Evolutionary conservation across 2,888 invertebrate species (phyloP).

Genomic region (Megastigmus dorsalis): DNA sequence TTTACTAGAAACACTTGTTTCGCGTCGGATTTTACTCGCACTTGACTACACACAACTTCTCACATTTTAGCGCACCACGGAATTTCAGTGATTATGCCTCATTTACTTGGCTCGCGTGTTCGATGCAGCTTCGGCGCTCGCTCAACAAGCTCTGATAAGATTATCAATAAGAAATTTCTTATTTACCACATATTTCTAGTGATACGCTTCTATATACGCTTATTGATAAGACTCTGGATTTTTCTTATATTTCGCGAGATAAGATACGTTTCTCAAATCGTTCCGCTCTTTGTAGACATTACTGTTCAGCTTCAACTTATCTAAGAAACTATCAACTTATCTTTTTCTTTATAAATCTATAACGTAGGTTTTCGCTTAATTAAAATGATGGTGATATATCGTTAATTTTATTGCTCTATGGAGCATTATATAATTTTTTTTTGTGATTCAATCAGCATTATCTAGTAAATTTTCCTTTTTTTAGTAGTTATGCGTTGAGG

Average conservation of each 20-base stretch:
- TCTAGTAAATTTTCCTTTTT: too few species aligned
- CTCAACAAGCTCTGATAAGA: slow-evolving; percentile 42
- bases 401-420: too few species aligned
- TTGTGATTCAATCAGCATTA: too few species aligned
- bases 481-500: too few species aligned
- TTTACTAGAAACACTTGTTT: background rate
- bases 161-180: slow-evolving; percentile 48
- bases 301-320: too few species aligned
- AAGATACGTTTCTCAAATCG: slow-evolving; percentile 26
- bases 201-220: slow-evolving; percentile 6
- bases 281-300: background rate
- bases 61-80: background rate
- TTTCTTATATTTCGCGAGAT: slow-evolving; percentile 3
- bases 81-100: background rate
- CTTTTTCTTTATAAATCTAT: too few species aligned
- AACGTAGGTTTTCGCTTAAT: too few species aligned
- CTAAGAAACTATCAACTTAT: too few species aligned
- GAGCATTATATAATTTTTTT: too few species aligned
- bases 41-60: background rate
- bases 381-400: too few species aligned
- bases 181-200: slow-evolving; percentile 24
- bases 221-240: slow-evolving; percentile 35
- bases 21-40: background rate
- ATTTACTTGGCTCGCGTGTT: slow-evolving; percentile 1
- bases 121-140: slow-evolving; percentile 14